Evolutionary conservation across 2,113 vertebrate species (phyloP), one percentile per base, ranked within the genome.

Genomic region (Ursus arctos): DNA sequence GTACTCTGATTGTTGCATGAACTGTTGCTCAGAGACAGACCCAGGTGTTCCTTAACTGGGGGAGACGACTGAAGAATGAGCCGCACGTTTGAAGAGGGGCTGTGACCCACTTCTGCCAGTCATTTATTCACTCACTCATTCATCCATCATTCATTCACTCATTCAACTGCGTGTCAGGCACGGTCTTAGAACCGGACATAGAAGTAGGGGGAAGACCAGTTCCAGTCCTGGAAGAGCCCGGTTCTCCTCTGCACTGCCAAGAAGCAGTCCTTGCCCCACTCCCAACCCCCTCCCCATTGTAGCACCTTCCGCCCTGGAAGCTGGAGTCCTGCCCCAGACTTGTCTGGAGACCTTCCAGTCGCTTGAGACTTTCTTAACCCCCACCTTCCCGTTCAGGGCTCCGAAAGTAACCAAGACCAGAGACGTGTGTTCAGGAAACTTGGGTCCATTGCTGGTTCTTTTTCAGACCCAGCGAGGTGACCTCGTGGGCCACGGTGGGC

Each of bases 31-130:
- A 88, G 76, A 90, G 22, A 77, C 51, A 67, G 89, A 87, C 86
- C 93, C 92, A 88, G 91, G 89, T 91, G 80, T 47, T 96, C 67
- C 74, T 89, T 69, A 47, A 76, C 47, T 33, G 74, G 49, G 65
- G 53, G 74, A 88, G 47, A 88, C 51, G 8, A 81, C 24, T 49
- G 67, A 92, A 69, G 63, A 92, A 81, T 28, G 80, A 95, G 12
- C 24, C 67, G 49, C 24, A 18, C 49, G n/a, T 49, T 57, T 36
- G 88, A 85, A 77, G 57, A 86, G 72, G 71, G 72, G 72, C 90
- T 76, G 3, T 61, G 96, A 91, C 80, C 88, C 81, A 69, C 67
- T 95, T 97, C 79, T 71, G 59, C 28, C 63, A n/a, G 72, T 55
- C 89, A 81, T 65, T 85, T 61, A 88, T 79, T 91, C 81, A 86